Conservation (phyloP, 1,140 invertebrate species). For the Zaprionus capensis region DNA sequence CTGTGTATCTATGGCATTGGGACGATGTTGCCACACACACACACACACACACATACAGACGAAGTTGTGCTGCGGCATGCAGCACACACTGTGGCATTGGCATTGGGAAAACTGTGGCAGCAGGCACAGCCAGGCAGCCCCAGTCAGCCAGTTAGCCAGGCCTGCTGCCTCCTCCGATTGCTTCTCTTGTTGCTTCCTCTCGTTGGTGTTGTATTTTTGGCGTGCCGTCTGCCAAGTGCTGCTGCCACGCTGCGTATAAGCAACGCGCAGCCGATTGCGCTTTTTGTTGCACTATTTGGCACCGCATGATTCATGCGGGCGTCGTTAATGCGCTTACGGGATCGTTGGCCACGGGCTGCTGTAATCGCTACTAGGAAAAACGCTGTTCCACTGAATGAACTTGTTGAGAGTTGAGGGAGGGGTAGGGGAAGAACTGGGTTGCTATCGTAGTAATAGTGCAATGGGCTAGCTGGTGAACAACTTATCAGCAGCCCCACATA, state of each 20-base stretch:
- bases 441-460: neutral
- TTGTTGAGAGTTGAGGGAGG: neutral
- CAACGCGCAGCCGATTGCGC: constrained; percentile 30
- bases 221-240: constrained; percentile 45
- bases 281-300: constrained; percentile 41
- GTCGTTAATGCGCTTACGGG: constrained; percentile 47
- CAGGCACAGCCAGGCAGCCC: constrained; percentile 39
- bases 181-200: constrained; percentile 9
- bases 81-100: constrained; percentile 67
- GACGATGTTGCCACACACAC: constrained; percentile 48
- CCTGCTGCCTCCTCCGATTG: constrained; percentile 6
- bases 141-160: neutral
- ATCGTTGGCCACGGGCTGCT: constrained; percentile 19
- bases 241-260: constrained; percentile 73
- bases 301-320: constrained; percentile 46
- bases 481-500: neutral
- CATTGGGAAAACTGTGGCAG: constrained; percentile 78
- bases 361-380: constrained; percentile 49
- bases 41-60: constrained; percentile 17
- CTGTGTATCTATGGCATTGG: constrained; percentile 72
- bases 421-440: neutral
- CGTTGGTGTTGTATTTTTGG: constrained; percentile 65
- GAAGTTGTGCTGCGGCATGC: constrained; percentile 58
- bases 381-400: constrained; percentile 10
- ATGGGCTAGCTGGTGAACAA: neutral